phyloP scores from a whole-genome alignment of 1,140 invertebrate genomes.

The Drosophila kurseongensis region DNA sequence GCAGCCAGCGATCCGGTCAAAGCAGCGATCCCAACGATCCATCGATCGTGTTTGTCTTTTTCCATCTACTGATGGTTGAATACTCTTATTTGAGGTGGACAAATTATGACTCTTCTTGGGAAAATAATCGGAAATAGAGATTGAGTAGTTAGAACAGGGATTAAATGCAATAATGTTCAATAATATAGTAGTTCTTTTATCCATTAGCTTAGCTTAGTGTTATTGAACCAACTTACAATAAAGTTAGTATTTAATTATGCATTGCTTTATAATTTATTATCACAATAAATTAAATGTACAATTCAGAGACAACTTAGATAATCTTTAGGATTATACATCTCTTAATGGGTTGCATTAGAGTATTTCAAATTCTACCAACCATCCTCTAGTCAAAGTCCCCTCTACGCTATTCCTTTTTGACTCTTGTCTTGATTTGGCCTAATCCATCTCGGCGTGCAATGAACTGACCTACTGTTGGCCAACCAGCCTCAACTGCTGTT shows the following conservation, averaged over 20 bases:
- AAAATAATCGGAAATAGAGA: no score
- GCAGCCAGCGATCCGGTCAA: slow-evolving; percentile 64
- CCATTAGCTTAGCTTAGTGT: no score
- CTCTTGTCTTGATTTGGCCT: slow-evolving; percentile 41
- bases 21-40: slow-evolving; percentile 23
- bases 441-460: slow-evolving; percentile 72
- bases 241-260: no score
- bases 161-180: neutral
- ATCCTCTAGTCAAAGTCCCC: neutral
- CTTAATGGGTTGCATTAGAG: slow-evolving; percentile 22
- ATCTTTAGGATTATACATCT: neutral
- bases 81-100: neutral
- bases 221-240: no score
- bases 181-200: neutral
- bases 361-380: slow-evolving; percentile 16
- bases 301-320: neutral
- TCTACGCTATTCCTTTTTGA: slow-evolving; percentile 18
- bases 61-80: neutral
- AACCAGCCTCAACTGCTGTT: slow-evolving; percentile 33
- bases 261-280: no score
- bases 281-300: no score
- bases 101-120: neutral
- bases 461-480: slow-evolving; percentile 78
- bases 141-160: neutral
- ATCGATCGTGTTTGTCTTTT: slow-evolving; percentile 19